phyloP scores from a whole-genome alignment of 1,140 invertebrate genomes.

The Mizuhopecten yessoensis region DNA sequence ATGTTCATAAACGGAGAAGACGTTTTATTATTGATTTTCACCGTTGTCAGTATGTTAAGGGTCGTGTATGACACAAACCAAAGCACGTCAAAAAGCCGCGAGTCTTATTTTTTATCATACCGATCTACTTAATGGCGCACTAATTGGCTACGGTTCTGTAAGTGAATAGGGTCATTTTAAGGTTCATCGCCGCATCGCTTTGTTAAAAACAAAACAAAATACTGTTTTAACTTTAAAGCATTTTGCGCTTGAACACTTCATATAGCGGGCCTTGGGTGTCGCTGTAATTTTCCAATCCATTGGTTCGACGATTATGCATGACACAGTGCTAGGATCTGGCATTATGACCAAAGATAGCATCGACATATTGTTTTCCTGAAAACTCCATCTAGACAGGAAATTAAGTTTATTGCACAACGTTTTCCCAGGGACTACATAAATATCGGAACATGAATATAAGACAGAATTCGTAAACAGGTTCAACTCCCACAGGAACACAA shows the following conservation, averaged over 20 bases:
- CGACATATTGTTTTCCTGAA: not conserved
- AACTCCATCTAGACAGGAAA: not conserved
- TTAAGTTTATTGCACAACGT: not conserved
- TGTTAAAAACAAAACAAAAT: not conserved
- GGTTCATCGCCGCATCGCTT: not conserved
- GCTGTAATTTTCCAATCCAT: not conserved
- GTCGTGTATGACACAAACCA: not conserved
- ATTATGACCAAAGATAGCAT: conserved; percentile 20
- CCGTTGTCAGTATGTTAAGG: not conserved
- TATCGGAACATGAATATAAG: not conserved
- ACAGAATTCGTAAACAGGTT: not conserved
- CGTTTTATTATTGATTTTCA: not conserved
- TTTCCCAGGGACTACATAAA: not conserved
- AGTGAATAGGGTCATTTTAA: not conserved
- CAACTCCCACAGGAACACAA: not conserved
- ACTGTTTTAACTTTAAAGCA: not conserved
- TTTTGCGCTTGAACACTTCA: not conserved
- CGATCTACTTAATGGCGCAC: not conserved
- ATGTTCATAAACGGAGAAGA: too few relatives aligned
- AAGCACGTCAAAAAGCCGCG: not conserved
- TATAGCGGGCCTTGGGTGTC: not conserved
- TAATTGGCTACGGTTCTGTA: not conserved
- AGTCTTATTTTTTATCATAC: not conserved
- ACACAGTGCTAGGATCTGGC: not conserved
- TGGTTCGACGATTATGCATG: not conserved